Base-by-base conservation (phyloP, 1,140 invertebrate species). In the Prorops nasuta region DNA sequence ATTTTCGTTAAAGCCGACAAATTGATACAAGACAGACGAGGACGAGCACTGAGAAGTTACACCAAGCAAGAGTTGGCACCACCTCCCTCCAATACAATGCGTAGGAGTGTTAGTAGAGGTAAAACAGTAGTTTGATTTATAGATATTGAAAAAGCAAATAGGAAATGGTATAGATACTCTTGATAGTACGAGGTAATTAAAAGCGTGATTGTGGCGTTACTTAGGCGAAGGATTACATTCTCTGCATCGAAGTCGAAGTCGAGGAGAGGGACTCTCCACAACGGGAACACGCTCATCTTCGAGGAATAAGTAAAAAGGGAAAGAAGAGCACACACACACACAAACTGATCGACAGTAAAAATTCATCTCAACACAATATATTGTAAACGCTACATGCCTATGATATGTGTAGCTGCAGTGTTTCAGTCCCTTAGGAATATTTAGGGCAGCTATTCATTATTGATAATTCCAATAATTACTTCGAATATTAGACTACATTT, bases 1-100 rank as follows among this genome's bases (percentile, higher is more conserved):
- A 89, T 97, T 66, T 97, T 97, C 77, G 93, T 96, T 42, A 84
- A 91, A 56, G 83, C 85, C 35, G 91, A 94, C 72, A 94, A 94
- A 69, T 72, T 94, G 39, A 86, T 87, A 66, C 82, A 89, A 59
- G 92, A 94, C 69, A 83, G 88, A 56, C 82, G 88, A 57, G 89
- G 89, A 28, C 80, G 86, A 64, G 84, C 84, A 54, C 85, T 89
- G 79, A 81, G 88, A 39, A 82, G 80, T 49, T 87, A 84, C 63
- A 83, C 62, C 4, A 71, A 73, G 48, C 64, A 67, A 56, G 68
- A 73, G 58, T 15, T 40, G 21, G 40, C 52, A 36, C 48, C 51
- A 49, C 47, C 67, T 54, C 46, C 63, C 49, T 58, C 73, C 52
- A 67, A 65, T 55, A 56, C 67, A 49, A 69, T 79, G 73, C 70